Base-by-base conservation (phyloP, 2,113 vertebrate genomes). In the Triplophysa siluroides region DNA sequence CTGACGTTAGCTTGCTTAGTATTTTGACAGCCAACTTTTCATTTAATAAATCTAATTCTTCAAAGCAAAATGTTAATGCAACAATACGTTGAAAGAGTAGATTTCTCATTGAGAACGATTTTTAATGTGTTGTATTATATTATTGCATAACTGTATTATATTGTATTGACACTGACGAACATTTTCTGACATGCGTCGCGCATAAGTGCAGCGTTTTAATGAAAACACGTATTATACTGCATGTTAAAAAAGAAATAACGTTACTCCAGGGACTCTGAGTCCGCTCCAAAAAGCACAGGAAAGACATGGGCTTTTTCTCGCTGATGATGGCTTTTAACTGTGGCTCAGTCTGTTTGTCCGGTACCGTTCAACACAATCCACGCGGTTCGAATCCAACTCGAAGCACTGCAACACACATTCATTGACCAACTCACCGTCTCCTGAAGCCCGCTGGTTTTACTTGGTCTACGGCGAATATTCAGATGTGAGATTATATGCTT, bases 301-400 rank as follows among this genome's bases (percentile, higher is more conserved):
- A 41, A 73, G 43, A 78, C 80, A 56, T 81, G n/a, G 2, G 14
- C 19, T 33, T 62, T 81, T 80, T 63, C 13, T 24, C 5, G 0
- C 0, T 0, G 1, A 2, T 5, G 1, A 0, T 0, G 29, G 54
- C 52, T 66, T 84, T 84, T 50, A 13, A 12, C 10, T 41, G 68
- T 84, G 54, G 83, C 83, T 84, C 83, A 84, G 26, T n/a, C 26
- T 56, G 78, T 16, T 81, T 5, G 75, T 68, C 41, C 79, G 6
- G 24, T 8, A n/a, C 52, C 47, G 50, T 24, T 8, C 14, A 64
- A 61, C 45, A 38, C 16, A 16, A 14, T 5, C 19, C 14, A 1
- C 68, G 14, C 50, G 78, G 83, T 81, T 84, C 83, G 83, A 84
- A 81, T 78, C 83, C 83, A 8, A 26, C 33, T 68, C 52, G 1